Percentiles rank a stretch among this genome's conserved stretches.
Conservation (phyloP, 2,888 invertebrate species). For the Ormyrus thymus region DNA sequence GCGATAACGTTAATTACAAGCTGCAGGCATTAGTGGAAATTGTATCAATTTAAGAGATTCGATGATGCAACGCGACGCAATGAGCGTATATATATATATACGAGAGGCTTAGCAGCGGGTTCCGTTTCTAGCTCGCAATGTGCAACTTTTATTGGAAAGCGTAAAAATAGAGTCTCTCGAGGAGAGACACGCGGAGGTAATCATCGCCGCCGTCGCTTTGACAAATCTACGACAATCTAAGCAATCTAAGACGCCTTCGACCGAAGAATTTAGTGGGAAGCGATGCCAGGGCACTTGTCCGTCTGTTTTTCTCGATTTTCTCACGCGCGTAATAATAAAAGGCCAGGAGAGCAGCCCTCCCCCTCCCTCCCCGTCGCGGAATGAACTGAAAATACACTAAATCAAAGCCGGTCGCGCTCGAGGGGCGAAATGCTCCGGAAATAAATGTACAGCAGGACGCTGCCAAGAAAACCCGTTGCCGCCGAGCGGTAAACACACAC, state of each 20-base stretch:
- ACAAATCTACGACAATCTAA: conserved; percentile 57
- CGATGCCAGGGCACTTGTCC: conserved; percentile 48
- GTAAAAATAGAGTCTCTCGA: conserved; percentile 50
- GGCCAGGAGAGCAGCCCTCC: background rate
- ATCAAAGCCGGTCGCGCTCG: too few relatives aligned
- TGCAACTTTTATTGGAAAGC: conserved; percentile 45
- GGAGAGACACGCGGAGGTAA: conserved; percentile 51
- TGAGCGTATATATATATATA: background rate
- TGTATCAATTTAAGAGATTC: background rate
- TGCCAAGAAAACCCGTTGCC: conserved; percentile 32
- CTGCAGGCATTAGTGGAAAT: too few relatives aligned
- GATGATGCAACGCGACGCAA: conserved; percentile 27
- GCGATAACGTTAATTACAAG: too few relatives aligned
- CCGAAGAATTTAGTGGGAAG: conserved; percentile 46
- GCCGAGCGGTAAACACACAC: conserved; percentile 7
- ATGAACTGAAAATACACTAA: background rate
- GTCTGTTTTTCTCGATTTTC: conserved; percentile 27
- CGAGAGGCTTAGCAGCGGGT: conserved; percentile 7
- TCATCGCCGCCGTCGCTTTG: conserved; percentile 54
- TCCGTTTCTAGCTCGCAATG: conserved; percentile 3
- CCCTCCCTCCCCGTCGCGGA: too few relatives aligned
- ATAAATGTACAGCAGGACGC: background rate
- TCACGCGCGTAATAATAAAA: background rate
- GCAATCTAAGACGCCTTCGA: conserved; percentile 42
- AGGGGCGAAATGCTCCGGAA: conserved; percentile 9